These are phyloP conservation scores for Cardiocondyla obscurior DNA, from an alignment of 1,140 invertebrate species.

Conservation along the genomic window DNA sequence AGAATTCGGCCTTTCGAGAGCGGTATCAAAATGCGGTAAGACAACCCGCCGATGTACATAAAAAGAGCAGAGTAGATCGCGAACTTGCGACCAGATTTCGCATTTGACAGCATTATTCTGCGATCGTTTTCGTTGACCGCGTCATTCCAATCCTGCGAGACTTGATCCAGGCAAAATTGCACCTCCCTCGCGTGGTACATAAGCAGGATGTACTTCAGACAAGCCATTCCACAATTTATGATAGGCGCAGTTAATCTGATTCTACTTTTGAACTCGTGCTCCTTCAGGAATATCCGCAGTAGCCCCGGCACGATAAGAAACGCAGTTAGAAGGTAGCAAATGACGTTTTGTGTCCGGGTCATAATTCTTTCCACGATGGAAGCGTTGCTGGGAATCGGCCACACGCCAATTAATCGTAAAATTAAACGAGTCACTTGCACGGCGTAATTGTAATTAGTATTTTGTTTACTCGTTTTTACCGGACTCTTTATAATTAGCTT, in stretches of 20 bases:
- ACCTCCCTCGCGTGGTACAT: constrained; percentile 26
- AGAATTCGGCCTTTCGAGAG: constrained; percentile 55
- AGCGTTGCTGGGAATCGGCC: constrained; percentile 38
- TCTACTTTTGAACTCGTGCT: neutral
- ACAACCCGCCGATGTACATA: constrained; percentile 64
- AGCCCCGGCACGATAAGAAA: constrained; percentile 54
- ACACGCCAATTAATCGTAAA: constrained; percentile 49
- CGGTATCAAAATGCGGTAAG: constrained; percentile 59
- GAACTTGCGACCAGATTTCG: constrained; percentile 47
- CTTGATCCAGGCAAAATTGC: constrained; percentile 11
- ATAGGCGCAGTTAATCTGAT: constrained; percentile 36
- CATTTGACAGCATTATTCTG: constrained; percentile 52
- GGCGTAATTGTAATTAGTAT: neutral
- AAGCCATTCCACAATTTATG: constrained; percentile 30
- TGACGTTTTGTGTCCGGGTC: neutral
- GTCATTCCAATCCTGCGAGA: constrained; percentile 52
- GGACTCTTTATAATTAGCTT: neutral
- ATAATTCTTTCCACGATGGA: neutral
- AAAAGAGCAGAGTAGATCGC: constrained; percentile 39
- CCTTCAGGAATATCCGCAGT: constrained; percentile 31
- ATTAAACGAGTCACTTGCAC: constrained; percentile 26
- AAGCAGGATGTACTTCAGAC: constrained; percentile 51
- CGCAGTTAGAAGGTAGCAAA: constrained; percentile 29
- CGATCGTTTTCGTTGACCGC: neutral
- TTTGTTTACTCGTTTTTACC: neutral